Evolutionary conservation across 2,888 invertebrate genomes (phyloP).

Genomic region (Noctua janthe): DNA sequence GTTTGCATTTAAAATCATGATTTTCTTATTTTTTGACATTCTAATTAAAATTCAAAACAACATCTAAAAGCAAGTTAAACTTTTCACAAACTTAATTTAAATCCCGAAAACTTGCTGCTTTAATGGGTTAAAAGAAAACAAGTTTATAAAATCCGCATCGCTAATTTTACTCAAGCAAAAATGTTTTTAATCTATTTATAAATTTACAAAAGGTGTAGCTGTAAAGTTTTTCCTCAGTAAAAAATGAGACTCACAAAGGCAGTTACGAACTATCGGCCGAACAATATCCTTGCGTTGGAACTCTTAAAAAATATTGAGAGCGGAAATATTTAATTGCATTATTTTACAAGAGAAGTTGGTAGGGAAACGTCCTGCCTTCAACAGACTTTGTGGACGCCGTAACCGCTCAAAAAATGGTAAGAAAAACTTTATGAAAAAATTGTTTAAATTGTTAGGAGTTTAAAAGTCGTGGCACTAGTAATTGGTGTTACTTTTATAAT

Average conservation of each 20-base stretch:
- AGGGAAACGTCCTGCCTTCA: constrained; percentile 46
- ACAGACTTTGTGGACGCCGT: constrained; percentile 64
- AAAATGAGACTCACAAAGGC: constrained; percentile 44
- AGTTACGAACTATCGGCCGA: constrained; percentile 60
- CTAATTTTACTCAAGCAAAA: constrained; percentile 42
- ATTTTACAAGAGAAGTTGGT: constrained; percentile 72
- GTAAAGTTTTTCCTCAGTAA: constrained; percentile 26
- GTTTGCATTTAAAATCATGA: not conserved
- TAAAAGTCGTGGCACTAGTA: constrained; percentile 28
- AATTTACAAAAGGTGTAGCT: constrained; percentile 45
- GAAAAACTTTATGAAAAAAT: constrained; percentile 39
- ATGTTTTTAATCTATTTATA: constrained; percentile 41
- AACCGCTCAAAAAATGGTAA: constrained; percentile 49
- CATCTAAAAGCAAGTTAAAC: constrained; percentile 24
- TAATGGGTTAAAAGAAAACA: constrained; percentile 39
- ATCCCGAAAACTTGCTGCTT: constrained; percentile 27
- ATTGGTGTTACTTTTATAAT: constrained; percentile 50
- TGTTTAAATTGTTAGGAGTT: constrained; percentile 41
- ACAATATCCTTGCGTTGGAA: constrained; percentile 66
- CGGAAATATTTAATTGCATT: constrained; percentile 86
- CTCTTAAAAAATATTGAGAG: constrained; percentile 74
- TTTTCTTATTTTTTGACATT: constrained; percentile 1
- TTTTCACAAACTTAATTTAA: constrained; percentile 41
- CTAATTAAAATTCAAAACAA: constrained; percentile 38
- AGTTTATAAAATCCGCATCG: constrained; percentile 35